Conservation (phyloP, 2,888 invertebrate genomes). For the Andrena camellia region DNA sequence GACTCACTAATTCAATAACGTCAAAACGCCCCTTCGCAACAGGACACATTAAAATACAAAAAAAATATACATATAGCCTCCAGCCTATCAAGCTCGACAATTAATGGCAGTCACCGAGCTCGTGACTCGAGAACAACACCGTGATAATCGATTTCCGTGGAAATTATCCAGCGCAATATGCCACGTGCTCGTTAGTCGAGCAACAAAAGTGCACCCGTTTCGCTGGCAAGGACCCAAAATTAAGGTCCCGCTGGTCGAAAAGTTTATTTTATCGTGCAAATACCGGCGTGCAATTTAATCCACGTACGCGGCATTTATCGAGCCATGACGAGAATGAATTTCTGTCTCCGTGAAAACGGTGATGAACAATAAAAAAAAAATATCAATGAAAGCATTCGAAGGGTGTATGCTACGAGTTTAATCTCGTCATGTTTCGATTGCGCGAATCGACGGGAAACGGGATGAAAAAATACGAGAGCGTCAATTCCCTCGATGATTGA, state of each 20-base stretch:
- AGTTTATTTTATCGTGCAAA: slow-evolving; percentile 40
- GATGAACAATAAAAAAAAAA: slow-evolving; percentile 37
- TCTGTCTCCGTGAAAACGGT: slow-evolving; percentile 22
- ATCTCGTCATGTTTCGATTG: slow-evolving; percentile 48
- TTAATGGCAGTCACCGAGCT: neutral
- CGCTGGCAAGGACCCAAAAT: slow-evolving; percentile 4
- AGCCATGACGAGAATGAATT: slow-evolving; percentile 52
- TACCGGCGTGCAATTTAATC: slow-evolving; percentile 47
- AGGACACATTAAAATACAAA: too few relatives aligned
- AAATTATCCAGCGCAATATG: neutral
- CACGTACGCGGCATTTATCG: slow-evolving; percentile 50
- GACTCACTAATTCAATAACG: too few relatives aligned
- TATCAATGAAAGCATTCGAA: slow-evolving; percentile 58
- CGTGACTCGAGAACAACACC: neutral
- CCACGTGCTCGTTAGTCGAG: slow-evolving; percentile 1
- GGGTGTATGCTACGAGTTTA: slow-evolving; percentile 51
- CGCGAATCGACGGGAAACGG: slow-evolving; percentile 42
- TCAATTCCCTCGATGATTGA: slow-evolving; percentile 33
- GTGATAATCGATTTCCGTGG: slow-evolving; percentile 8
- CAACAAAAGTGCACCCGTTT: slow-evolving; percentile 14
- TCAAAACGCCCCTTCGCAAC: too few relatives aligned
- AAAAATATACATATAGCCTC: too few relatives aligned
- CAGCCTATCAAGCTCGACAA: neutral
- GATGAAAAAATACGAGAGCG: slow-evolving; percentile 26
- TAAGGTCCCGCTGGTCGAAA: slow-evolving; percentile 19